Conservation (phyloP, 2,113 vertebrate species). For the Pluvialis apricaria region DNA sequence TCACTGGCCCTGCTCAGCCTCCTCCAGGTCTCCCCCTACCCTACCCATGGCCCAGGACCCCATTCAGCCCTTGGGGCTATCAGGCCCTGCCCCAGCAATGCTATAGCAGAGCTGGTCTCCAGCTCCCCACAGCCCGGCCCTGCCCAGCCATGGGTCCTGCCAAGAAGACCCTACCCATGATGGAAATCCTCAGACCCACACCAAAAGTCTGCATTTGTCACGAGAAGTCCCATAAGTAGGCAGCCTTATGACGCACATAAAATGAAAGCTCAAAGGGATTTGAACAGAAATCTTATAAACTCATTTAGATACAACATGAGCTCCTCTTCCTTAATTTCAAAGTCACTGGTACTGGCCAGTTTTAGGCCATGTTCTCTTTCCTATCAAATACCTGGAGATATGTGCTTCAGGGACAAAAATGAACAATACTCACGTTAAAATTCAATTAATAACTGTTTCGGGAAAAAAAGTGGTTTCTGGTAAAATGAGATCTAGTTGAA, state of each 20-base stretch:
- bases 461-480: not conserved
- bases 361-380: not conserved
- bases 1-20: not conserved
- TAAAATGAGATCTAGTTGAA: not conserved
- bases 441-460: not conserved
- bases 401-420: not conserved
- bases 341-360: not conserved
- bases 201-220: not conserved
- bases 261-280: not conserved
- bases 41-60: too few species aligned
- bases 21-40: too few species aligned
- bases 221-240: not conserved
- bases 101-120: not conserved
- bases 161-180: not conserved
- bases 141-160: fast-evolving
- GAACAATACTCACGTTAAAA: not conserved
- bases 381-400: not conserved
- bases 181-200: not conserved
- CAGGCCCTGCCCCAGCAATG: not conserved
- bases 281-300: not conserved
- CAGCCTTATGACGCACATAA: not conserved
- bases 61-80: too few species aligned
- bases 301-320: not conserved
- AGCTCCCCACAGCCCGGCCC: not conserved
- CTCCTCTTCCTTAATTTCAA: not conserved